phyloP scores from a whole-genome alignment of 2,797 vertebrate species.

The Amphiprion clarkii region DNA sequence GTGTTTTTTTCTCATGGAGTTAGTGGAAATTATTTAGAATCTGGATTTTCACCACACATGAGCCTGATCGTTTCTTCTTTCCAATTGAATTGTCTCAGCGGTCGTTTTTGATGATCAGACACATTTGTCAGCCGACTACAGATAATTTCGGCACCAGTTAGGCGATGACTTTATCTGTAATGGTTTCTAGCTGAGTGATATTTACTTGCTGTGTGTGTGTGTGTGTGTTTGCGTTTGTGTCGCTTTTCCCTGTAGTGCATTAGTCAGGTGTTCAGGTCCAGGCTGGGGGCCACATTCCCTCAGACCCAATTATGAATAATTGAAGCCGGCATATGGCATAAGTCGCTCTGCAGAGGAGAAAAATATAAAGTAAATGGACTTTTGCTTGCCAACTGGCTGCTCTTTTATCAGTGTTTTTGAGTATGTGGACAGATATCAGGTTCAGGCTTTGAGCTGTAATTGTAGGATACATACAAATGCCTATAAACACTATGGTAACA shows the following conservation, averaged over 20 bases:
- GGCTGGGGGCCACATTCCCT: constrained; percentile 36
- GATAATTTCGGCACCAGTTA: constrained; percentile 18
- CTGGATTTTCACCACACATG: not conserved
- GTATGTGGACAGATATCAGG: not conserved
- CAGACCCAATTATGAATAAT: constrained; percentile 42
- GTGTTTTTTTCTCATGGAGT: constrained; percentile 25
- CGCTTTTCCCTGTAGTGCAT: constrained; percentile 31
- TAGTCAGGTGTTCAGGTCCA: constrained; percentile 43
- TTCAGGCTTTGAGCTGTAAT: not conserved
- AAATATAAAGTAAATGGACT: constrained; percentile 20
- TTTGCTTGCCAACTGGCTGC: not conserved
- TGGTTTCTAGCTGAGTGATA: constrained; percentile 27
- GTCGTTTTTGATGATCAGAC: constrained; percentile 14
- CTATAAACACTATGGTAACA: too few relatives aligned
- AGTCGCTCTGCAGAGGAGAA: constrained; percentile 3
- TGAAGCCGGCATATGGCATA: constrained; percentile 45
- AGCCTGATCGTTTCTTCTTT: constrained; percentile 13
- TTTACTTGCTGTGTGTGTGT: constrained; percentile 33
- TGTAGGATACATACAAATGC: too few relatives aligned
- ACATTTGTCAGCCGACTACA: constrained; percentile 13
- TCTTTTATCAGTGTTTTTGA: not conserved
- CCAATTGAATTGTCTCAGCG: not conserved
- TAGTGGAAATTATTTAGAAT: constrained; percentile 12
- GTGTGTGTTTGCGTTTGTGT: constrained; percentile 15
- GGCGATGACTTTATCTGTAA: constrained; percentile 17